A percentile compares a stretch with the other conserved stretches of the same genome.
Evolutionary conservation across 1,140 invertebrate genomes (phyloP).

Genomic region (Cotesia glomerata): DNA sequence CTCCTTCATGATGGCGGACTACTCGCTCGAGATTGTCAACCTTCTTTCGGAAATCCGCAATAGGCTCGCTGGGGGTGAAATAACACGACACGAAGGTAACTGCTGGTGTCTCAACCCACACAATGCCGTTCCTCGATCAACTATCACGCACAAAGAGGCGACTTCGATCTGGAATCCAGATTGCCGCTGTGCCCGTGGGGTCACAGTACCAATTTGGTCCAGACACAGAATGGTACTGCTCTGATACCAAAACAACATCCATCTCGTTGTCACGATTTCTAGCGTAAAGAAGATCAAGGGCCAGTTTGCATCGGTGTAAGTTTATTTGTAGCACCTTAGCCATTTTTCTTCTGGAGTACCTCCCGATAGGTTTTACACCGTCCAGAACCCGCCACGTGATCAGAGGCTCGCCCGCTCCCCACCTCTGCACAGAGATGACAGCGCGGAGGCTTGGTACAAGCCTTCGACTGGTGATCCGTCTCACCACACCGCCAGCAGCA

Average conservation of each 20-base stretch:
- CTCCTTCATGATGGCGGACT: conserved; percentile 5
- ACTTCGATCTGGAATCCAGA: background rate
- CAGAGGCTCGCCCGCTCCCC: background rate
- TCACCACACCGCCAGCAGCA: background rate
- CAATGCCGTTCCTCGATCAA: conserved; percentile 22
- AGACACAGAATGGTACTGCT: background rate
- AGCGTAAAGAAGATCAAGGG: background rate
- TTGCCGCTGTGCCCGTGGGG: background rate
- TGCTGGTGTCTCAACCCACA: conserved; percentile 21
- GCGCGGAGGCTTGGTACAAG: background rate
- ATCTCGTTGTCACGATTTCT: background rate
- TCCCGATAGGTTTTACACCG: background rate
- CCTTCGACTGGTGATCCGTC: background rate
- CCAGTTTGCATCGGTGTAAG: background rate
- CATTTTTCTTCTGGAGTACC: background rate
- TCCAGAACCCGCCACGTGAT: background rate
- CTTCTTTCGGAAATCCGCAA: conserved; percentile 22
- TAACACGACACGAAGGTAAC: conserved; percentile 28
- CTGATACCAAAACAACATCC: background rate
- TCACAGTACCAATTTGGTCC: background rate
- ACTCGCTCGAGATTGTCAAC: conserved; percentile 17
- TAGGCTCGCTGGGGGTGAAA: conserved; percentile 30
- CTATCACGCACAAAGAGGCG: background rate
- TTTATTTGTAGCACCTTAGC: background rate
- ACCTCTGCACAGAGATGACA: background rate